These are phyloP conservation scores for Brachylomia viminalis DNA, from an alignment of 2,888 invertebrate species.

Conservation along the genomic window DNA sequence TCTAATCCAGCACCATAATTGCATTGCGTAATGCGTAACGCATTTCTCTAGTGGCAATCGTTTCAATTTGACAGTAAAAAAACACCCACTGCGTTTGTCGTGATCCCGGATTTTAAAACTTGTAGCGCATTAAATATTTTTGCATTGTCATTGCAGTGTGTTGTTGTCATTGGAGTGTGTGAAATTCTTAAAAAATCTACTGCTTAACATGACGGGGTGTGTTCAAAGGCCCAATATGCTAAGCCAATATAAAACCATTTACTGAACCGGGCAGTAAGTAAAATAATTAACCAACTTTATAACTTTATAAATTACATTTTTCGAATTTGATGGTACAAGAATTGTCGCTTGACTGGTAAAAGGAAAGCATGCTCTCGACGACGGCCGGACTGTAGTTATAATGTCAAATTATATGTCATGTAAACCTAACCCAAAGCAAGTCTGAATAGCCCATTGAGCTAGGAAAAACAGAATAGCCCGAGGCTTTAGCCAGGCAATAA, in stretches of 20 bases:
- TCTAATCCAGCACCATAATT: neutral
- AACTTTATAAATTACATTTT: too few species aligned
- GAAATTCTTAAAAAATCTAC: neutral
- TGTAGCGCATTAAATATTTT: neutral
- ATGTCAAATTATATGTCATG: too few species aligned
- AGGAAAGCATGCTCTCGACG: too few species aligned
- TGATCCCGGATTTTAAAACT: neutral
- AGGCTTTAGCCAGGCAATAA: too few species aligned
- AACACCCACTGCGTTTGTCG: neutral
- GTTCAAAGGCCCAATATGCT: too few species aligned
- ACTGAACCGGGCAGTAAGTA: neutral
- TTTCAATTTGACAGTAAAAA: neutral
- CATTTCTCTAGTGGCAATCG: neutral
- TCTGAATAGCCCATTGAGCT: too few species aligned
- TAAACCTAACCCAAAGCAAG: neutral
- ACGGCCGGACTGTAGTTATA: too few species aligned
- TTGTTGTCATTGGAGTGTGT: neutral
- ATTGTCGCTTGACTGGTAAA: too few species aligned
- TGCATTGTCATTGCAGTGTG: too few species aligned
- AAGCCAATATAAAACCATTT: neutral
- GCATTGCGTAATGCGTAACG: neutral
- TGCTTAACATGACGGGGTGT: neutral
- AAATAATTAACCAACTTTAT: neutral
- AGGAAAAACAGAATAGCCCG: too few species aligned
- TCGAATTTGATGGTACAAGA: too few species aligned